Percentiles rank a stretch among this genome's conserved stretches.
These are phyloP conservation scores for Pachycephala philippinensis DNA, from an alignment of 2,113 vertebrate genomes.

Conservation along the genomic window DNA sequence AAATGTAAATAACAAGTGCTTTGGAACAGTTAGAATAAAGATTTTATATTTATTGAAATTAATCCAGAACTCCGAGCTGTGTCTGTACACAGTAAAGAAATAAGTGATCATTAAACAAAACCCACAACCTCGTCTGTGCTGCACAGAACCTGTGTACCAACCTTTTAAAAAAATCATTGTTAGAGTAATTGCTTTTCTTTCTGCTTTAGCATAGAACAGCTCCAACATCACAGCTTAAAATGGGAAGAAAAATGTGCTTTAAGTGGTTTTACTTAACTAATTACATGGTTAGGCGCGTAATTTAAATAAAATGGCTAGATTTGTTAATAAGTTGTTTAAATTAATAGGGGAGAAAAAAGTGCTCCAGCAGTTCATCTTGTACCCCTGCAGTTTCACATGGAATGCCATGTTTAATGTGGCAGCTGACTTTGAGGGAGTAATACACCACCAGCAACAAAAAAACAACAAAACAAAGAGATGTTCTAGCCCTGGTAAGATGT, in stretches of 20 bases:
- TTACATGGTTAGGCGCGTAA: not conserved
- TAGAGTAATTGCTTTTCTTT: constrained; percentile 3
- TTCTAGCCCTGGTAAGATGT: not conserved
- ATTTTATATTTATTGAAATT: constrained; percentile 32
- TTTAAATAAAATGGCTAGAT: constrained; percentile 18
- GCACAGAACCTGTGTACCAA: not conserved
- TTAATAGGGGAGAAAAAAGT: not conserved
- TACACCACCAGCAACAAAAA: not conserved
- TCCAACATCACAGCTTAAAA: not conserved
- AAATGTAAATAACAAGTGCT: constrained; percentile 28
- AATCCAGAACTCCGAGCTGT: not conserved
- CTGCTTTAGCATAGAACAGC: not conserved
- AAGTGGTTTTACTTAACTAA: constrained; percentile 56
- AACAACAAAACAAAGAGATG: not conserved
- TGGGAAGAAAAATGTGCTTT: constrained; percentile 22
- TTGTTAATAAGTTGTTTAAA: constrained; percentile 51
- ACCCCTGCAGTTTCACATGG: not conserved
- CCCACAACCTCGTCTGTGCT: not conserved
- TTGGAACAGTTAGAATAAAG: not conserved
- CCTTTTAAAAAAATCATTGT: not conserved
- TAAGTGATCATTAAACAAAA: constrained; percentile 2
- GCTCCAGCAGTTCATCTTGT: not conserved
- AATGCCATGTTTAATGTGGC: not conserved
- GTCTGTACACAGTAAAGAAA: not conserved
- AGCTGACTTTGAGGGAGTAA: not conserved